These are phyloP conservation scores for Melanotaenia trifasciata DNA, from an alignment of 2,797 vertebrate genomes.

Conservation along the genomic window DNA sequence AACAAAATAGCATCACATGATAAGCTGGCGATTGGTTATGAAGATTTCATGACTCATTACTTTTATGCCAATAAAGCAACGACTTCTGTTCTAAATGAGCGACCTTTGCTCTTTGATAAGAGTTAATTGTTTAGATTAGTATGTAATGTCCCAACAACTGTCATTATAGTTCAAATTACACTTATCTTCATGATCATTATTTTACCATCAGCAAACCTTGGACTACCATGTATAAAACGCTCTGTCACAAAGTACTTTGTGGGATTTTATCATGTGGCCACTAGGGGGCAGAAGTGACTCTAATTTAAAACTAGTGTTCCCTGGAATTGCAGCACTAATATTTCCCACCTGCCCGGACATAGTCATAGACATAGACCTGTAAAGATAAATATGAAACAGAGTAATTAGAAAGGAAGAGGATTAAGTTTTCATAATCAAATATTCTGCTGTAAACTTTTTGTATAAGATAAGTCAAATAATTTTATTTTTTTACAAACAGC, in stretches of 20 bases:
- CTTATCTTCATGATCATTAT: conserved; percentile 24
- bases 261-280: conserved; percentile 33
- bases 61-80: not conserved
- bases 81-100: not conserved
- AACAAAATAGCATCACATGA: conserved; percentile 22
- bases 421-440: not conserved
- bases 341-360: not conserved
- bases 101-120: conserved; percentile 41
- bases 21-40: not conserved
- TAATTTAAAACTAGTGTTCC: conserved; percentile 2
- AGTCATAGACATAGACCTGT: not conserved
- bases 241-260: not conserved
- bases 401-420: not conserved
- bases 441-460: not conserved
- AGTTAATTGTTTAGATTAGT: not conserved
- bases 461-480: not conserved
- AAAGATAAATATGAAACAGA: not conserved
- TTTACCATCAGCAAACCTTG: not conserved
- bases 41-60: conserved; percentile 16
- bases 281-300: conserved; percentile 67
- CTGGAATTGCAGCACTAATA: not conserved
- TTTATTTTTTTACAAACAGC: not conserved
- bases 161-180: conserved; percentile 30
- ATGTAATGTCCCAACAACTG: not conserved
- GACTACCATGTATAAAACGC: not conserved